Evolutionary conservation across 2,797 vertebrate genomes (phyloP).

Genomic region (Labeo calbasu): DNA sequence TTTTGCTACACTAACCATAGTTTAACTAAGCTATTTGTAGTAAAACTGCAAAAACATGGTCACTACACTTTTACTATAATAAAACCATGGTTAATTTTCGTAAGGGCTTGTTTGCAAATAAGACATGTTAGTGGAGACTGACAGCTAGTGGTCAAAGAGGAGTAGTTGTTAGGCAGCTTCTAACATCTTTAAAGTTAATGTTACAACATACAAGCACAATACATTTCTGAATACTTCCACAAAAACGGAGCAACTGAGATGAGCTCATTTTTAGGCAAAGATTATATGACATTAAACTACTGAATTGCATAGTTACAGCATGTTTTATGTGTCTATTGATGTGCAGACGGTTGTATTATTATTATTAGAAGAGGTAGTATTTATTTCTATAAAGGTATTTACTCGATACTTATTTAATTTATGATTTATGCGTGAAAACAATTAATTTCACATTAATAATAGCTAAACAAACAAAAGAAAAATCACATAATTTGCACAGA

Average conservation of each 20-base stretch:
- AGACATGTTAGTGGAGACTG: constrained; percentile 5
- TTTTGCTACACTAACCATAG: background rate
- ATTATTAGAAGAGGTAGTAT: background rate
- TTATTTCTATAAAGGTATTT: background rate
- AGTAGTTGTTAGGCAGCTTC: background rate
- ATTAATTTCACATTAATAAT: background rate
- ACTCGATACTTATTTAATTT: background rate
- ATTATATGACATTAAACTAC: background rate
- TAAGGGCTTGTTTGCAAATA: background rate
- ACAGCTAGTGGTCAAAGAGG: constrained; percentile 49
- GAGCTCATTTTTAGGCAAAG: background rate
- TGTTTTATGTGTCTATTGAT: background rate
- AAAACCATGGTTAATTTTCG: background rate
- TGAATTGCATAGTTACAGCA: background rate
- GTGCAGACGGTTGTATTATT: background rate
- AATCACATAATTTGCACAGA: background rate
- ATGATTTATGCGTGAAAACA: background rate
- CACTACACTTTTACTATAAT: background rate
- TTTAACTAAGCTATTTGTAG: too few species aligned
- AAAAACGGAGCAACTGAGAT: background rate
- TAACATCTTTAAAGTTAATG: background rate
- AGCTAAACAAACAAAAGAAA: background rate
- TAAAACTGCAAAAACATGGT: background rate
- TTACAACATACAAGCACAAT: too few species aligned
- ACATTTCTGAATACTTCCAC: background rate